Base-by-base conservation (phyloP, 2,797 vertebrate genomes). In the Esox masquinongy region DNA sequence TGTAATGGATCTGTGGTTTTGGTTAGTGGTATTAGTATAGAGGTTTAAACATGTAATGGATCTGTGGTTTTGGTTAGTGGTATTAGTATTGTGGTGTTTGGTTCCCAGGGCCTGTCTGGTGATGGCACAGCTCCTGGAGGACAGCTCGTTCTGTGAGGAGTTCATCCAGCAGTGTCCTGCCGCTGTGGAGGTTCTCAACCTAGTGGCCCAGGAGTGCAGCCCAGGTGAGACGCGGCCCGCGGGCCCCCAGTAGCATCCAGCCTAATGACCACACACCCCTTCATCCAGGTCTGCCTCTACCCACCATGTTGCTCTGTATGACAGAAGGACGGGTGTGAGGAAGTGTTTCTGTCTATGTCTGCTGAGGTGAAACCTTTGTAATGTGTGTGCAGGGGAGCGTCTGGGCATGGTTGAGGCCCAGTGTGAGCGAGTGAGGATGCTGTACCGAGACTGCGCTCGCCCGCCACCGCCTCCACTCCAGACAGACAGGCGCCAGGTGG, bases 81-180 rank as follows among this genome's bases (percentile, higher is more conserved):
- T 12, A 31, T 75, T 36, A 53, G 6, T 16, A 47, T 9, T 5
- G 39, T 29, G 14, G 11, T 79, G 70, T 75, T 31, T 79, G 12
- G 39, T n/a, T 77, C 51, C 74, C 84, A 99, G 98, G 92, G 95
- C 97, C 59, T 99, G 98, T 84, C 92, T 99, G 90, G 97, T 99
- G 88, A 99, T 99, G 98, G 98, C 98, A 74, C 97, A 99, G 92
- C 94, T 99, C 73, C 92, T 99, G 83, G 97, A 99, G 93, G 97
- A 99, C 89, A 99, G 97, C 90, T 97, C 96, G 7, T 99, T 99
- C 88, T 99, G 98, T 93, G 98, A 99, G 91, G 98, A 99, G 90
- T 99, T 99, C 88, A 99, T 99, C 90, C 97, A 99, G 85, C 98
- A 99, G 84, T 99, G 98, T 84, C 98, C 98, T 61, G 97, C 98